Base-by-base conservation (phyloP, 2,113 vertebrate species). In the Dinomys branickii region DNA sequence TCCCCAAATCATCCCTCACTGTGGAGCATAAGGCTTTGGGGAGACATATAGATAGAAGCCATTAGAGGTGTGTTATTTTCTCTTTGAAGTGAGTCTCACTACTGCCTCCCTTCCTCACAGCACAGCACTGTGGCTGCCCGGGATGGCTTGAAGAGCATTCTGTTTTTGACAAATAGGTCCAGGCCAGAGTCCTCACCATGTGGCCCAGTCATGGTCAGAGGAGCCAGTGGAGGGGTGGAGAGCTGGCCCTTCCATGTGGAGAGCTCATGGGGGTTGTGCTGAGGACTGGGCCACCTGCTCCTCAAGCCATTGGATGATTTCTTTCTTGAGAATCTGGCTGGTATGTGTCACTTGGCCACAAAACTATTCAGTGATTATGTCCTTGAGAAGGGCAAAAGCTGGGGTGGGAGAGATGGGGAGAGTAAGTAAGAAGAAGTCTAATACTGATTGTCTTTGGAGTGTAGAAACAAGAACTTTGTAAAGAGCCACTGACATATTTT, bases 101-200 rank as follows among this genome's bases (percentile, higher is more conserved):
- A 41, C 5, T 89, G 85, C 94, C 94, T 91, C 80, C n/a, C 78
- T 95, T 75, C 88, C 93, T 93, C 56, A 94, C 92, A 94, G 95
- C 93, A 98, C 95, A 96, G 97, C 96, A 98, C 97, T 83, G 89
- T 95, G 69, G 85, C 93, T 58, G 90, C 75, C 44, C 50, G 14
- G 28, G 14, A 28, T 28, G 75, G 13, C 44, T 33, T 13, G 26
- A 33, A 7, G 26, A 71, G 11, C 41, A 71, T 35, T 44, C 30
- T 59, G 35, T 12, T 8, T 69, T 67, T 4, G 24, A 61, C 19
- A 38, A 11, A 75, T 38, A 84, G 22, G 3, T 19, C 19, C 6
- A 41, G 54, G 17, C 19, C 26, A 44, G 38, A 28, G 22, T 47
- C 12, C 73, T 75, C 41, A 28, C 24, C 11, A 26, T 33, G 28